Evolutionary conservation across 2,797 vertebrate species (phyloP).

Genomic region (Amazona finschi): DNA sequence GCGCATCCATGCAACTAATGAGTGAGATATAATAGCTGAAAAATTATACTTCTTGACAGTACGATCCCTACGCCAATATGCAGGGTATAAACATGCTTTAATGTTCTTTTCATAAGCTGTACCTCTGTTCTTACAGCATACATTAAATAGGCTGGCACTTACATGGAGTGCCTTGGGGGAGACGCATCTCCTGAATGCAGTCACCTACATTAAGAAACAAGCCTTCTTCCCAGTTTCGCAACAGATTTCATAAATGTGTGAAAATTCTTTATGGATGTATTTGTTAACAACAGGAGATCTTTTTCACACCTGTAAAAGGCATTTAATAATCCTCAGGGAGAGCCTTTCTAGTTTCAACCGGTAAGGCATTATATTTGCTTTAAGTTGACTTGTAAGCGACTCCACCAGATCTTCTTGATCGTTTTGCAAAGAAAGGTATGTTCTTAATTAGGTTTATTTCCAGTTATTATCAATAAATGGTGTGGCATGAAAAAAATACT

Average conservation of each 20-base stretch:
- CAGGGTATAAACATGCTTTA: neutral
- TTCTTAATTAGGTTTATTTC: conserved; percentile 18
- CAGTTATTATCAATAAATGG: conserved; percentile 30
- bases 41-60: neutral
- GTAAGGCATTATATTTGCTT: neutral
- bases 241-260: conserved; percentile 17
- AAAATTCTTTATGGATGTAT: conserved; percentile 41
- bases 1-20: neutral
- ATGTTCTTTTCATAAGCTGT: conserved; percentile 10
- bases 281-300: conserved; percentile 31
- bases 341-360: conserved; percentile 1
- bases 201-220: conserved; percentile 13
- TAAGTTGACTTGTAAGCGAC: neutral
- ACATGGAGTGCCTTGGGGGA: neutral
- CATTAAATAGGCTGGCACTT: conserved; percentile 26
- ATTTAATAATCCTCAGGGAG: conserved; percentile 15
- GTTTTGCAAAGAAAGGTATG: neutral
- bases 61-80: neutral
- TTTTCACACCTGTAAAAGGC: conserved; percentile 24
- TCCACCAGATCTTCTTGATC: neutral
- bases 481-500: neutral
- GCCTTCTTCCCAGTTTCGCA: neutral
- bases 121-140: neutral
- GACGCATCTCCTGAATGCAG: neutral
- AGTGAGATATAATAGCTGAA: neutral